Conservation (phyloP, 2,797 vertebrate genomes). For the Octomys mimax region DNA sequence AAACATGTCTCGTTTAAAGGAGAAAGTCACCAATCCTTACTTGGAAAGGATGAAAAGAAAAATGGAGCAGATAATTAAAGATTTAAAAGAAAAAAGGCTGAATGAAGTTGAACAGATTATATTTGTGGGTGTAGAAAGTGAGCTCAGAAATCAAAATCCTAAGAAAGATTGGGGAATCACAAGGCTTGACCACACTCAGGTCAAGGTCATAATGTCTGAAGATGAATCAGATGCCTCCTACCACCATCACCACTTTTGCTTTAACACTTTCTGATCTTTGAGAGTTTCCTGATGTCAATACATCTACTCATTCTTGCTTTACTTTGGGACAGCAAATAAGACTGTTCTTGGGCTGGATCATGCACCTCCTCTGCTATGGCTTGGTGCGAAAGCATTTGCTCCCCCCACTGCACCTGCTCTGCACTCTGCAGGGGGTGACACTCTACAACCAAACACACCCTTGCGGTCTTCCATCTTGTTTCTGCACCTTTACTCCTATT, state of each 20-base stretch:
- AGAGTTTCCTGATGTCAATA: background rate
- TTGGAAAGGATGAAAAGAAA: conserved; percentile 88
- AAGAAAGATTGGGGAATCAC: conserved; percentile 69
- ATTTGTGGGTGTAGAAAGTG: conserved; percentile 87
- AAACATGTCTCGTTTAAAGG: conserved; percentile 88
- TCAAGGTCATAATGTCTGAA: background rate
- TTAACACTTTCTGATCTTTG: background rate
- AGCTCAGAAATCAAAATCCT: conserved; percentile 88
- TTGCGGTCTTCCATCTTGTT: background rate
- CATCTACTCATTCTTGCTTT: conserved; percentile 21
- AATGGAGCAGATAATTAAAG: conserved; percentile 88
- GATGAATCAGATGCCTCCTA: background rate
- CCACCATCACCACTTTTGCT: background rate
- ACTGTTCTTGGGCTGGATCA: background rate
- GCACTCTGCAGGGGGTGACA: background rate
- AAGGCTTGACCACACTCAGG: background rate
- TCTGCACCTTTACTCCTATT: background rate
- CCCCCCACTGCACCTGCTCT: too few species aligned
- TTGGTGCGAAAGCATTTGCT: background rate
- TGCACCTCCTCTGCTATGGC: background rate
- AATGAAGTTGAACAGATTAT: conserved; percentile 87
- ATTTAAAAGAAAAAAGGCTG: conserved; percentile 87
- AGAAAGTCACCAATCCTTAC: conserved; percentile 87
- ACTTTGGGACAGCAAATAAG: background rate
- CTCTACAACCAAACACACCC: background rate